These are phyloP conservation scores for Lontra canadensis DNA, from an alignment of 2,113 vertebrate genomes.

Conservation along the genomic window DNA sequence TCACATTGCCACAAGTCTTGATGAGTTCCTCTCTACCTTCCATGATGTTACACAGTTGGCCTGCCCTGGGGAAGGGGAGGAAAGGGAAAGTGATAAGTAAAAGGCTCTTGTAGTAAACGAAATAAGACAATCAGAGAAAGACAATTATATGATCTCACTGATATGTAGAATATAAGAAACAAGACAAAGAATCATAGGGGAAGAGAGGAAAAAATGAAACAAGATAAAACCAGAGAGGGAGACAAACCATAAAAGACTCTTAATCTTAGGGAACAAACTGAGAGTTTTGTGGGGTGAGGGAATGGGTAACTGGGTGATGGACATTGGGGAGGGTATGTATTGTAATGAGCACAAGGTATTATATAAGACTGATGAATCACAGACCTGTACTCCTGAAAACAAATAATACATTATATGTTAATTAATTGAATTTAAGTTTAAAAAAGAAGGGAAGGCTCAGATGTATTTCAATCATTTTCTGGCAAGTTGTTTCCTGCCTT, in stretches of 20 bases:
- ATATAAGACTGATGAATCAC: neutral
- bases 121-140: neutral
- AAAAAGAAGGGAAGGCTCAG: neutral
- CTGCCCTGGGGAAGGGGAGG: neutral
- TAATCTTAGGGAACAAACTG: neutral
- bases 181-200: neutral
- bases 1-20: neutral
- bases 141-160: neutral
- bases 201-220: neutral
- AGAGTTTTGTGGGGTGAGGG: neutral
- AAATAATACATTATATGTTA: neutral
- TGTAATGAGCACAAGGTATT: neutral
- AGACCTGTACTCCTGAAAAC: neutral
- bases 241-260: neutral
- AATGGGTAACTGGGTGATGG: neutral
- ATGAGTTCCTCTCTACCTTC: neutral
- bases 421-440: neutral
- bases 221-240: neutral
- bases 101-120: neutral
- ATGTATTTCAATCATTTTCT: neutral
- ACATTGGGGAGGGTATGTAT: neutral
- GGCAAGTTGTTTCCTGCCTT: neutral
- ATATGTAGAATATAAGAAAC: neutral
- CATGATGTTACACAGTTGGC: no score
- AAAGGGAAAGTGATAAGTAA: neutral